Evolutionary conservation across 2,113 vertebrate species (phyloP), one percentile per base, ranked within the genome.

Genomic region (Dipodomys ordii): DNA sequence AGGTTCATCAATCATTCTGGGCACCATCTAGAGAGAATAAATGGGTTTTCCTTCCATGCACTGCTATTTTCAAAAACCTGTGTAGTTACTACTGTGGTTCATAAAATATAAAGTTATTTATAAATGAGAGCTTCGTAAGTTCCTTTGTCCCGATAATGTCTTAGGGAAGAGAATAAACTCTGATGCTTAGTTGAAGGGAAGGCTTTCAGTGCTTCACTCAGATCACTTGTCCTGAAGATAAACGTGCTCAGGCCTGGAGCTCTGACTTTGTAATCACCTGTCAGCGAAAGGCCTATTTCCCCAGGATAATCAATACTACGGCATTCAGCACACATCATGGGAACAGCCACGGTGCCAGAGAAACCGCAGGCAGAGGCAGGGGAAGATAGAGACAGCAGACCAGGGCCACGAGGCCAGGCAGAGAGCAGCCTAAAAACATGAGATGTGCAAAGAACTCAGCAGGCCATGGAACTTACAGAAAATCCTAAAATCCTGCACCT

Each of bases 151-250:
- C 53, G 44, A 7, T 35, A 44, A 57, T 67, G 22, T 82, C 87
- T 80, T 90, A 69, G 71, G 18, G 9, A 82, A 80, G 44, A 93
- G 90, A 72, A 76, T 60, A 74, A n/a, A 19, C 74, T 91, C 49
- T 9, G 23, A 74, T n/a, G n/a, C 39, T n/a, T 27, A 76, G 44
- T 86, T 72, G 28, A 53, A 10, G 69, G 53, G 30, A 28, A 73
- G 68, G 60, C 30, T 86, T 74, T 74, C 19, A 7, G 77, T 25
- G 15, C 80, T 44, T 27, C 69, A 57, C 23, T 57, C 44, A 1
- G 83, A 73, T 93, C 71, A 25, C 89, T 57, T 53, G 57, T 82
- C 88, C 88, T 84, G 7, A 96, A 96, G 91, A 87, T 72, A 62
- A 94, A 92, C n/a, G 2, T 81, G 65, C 39, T 85, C 44, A 27